phyloP scores from a whole-genome alignment of 2,797 vertebrate species.

The Cephalopachus bancanus region DNA sequence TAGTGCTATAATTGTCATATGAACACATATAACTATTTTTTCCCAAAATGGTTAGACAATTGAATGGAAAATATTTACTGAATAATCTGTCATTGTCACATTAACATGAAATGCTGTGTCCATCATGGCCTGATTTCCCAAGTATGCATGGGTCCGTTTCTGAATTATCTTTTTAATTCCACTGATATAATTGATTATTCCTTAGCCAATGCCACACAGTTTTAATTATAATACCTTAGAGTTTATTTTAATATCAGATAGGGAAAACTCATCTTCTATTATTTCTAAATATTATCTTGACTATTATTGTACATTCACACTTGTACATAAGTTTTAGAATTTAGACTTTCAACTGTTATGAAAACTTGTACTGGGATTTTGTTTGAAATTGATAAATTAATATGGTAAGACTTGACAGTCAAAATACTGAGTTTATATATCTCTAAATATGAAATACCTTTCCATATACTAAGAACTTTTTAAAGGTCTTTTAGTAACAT shows the following conservation, averaged over 20 bases:
- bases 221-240: constrained; percentile 49
- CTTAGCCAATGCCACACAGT: constrained; percentile 26
- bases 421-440: not conserved
- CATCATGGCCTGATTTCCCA: constrained; percentile 38
- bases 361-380: constrained; percentile 41
- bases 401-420: not conserved
- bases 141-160: not conserved
- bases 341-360: not conserved
- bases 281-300: constrained; percentile 45
- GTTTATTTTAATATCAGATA: constrained; percentile 46
- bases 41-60: constrained; percentile 52
- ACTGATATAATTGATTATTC: constrained; percentile 28
- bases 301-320: not conserved
- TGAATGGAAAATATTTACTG: constrained; percentile 57
- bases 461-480: not conserved
- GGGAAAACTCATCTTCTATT: constrained; percentile 46
- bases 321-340: not conserved
- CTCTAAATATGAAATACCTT: not conserved
- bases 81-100: constrained; percentile 57
- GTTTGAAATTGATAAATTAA: constrained; percentile 29
- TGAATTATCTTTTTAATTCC: constrained; percentile 44
- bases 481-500: not conserved
- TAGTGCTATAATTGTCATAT: constrained; percentile 46
- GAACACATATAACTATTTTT: constrained; percentile 49
- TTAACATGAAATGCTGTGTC: constrained; percentile 47